Base-by-base conservation (phyloP, 2,888 invertebrate genomes). In the Odontothrips loti region DNA sequence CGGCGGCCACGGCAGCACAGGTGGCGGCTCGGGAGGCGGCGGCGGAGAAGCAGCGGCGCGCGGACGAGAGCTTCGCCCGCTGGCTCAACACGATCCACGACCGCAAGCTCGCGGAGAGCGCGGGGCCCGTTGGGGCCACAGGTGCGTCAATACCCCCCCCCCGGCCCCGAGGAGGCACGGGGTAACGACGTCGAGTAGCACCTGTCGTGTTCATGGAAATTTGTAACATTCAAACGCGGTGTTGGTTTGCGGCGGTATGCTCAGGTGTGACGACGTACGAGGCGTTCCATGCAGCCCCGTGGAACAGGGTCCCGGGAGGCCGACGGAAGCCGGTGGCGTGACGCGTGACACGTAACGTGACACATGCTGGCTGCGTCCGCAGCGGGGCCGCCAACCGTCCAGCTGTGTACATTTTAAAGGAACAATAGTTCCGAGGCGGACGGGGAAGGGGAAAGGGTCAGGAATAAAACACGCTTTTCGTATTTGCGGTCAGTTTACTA, bases 41-140 rank as follows among this genome's bases (percentile, higher is more conserved):
- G 0, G 89, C 90, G 47, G 90, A 91, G 8, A 90, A 90, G 63
- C 89, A 90, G 84, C 88, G 87, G 29, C 88, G 90, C 48, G 86
- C 90, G 0, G 87, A 89, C 63, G 88, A 89, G 80, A 91, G 90
- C 68, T 75, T 75, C 68, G 23, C 68, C 23, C 27, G 68, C 23
- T 75, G 68, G 68, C 68, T 75, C 23, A 12, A 23, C 68, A 75
- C 23, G 6, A 27, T 75, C 27, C 68, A 75, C 68, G 68, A 75
- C 23, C 23, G 68, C 23, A 75, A 27, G 68, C 68, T 75, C 23
- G 68, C 68, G 27, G 68, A 75, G 68, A 23, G 27, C 11, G 68
- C 68, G 23, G 68, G 68, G 23, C 68, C 68, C 23, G 68, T 75
- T 23, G 68, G 68, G 23, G 68, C 68, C 68, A 75, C 68, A 27